Percentiles rank a stretch among this genome's conserved stretches.
phyloP scores from a whole-genome alignment of 2,113 vertebrate genomes.

The Spheniscus mendiculus region DNA sequence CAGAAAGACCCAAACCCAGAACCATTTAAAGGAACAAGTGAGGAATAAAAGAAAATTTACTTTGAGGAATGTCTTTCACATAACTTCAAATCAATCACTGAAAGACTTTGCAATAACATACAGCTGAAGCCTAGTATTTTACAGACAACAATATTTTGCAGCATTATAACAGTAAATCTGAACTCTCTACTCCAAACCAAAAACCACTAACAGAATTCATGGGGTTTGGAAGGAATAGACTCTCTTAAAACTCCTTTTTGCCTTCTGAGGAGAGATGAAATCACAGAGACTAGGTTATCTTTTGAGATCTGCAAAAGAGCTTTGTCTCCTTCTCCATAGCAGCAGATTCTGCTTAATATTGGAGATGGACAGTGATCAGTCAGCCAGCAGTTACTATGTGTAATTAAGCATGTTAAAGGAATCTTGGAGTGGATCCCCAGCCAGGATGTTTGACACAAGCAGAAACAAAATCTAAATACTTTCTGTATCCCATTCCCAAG shows the following conservation, averaged over 20 bases:
- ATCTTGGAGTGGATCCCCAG: not conserved
- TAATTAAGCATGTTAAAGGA: not conserved
- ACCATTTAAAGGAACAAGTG: not conserved
- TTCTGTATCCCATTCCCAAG: not conserved
- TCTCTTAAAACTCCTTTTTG: not conserved
- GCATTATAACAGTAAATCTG: not conserved
- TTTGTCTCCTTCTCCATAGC: not conserved
- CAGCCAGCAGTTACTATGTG: not conserved
- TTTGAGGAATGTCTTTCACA: not conserved
- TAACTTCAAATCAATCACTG: not conserved
- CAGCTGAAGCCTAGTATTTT: not conserved
- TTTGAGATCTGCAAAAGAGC: not conserved
- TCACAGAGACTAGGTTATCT: not conserved
- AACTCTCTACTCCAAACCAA: not conserved
- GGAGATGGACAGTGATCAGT: not conserved
- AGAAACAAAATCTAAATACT: not conserved
- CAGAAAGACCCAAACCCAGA: not conserved
- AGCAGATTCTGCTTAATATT: not conserved
- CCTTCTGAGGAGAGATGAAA: not conserved
- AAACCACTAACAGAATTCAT: not conserved
- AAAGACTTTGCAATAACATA: not conserved
- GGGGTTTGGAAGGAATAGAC: not conserved
- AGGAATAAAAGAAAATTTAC: not conserved
- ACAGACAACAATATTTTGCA: not conserved
- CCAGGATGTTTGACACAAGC: not conserved